These are phyloP conservation scores for Capreolus pygargus DNA, from an alignment of 2,113 vertebrate species.

Conservation along the genomic window DNA sequence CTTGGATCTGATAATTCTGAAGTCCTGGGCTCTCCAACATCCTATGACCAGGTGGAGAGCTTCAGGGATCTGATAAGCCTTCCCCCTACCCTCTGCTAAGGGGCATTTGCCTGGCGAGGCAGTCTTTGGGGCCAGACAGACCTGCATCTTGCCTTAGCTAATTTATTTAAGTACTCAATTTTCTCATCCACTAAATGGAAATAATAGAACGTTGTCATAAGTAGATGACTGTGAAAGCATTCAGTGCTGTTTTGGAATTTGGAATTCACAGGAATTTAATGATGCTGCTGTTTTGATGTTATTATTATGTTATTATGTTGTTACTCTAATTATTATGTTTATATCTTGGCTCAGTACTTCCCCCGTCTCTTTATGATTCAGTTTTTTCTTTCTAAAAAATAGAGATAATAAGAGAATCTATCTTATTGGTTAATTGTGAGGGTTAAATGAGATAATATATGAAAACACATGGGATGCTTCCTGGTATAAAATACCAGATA, in stretches of 20 bases:
- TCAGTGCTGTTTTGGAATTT: not conserved
- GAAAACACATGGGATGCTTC: not conserved
- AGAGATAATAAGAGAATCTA: not conserved
- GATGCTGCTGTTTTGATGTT: not conserved
- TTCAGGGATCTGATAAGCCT: not conserved
- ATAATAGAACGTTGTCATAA: not conserved
- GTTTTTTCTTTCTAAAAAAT: not conserved
- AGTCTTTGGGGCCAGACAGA: not conserved
- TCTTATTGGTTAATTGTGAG: not conserved
- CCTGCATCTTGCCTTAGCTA: not conserved
- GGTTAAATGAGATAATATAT: not conserved
- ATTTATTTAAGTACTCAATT: not conserved
- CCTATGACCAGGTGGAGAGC: not conserved
- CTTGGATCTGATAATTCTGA: not conserved
- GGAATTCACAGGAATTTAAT: not conserved
- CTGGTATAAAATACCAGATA: not conserved
- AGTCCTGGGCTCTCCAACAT: not conserved
- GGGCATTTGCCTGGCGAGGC: not conserved
- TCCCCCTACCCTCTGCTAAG: not conserved
- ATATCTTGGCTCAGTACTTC: not conserved
- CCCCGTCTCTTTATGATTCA: not conserved
- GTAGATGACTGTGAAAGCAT: not conserved
- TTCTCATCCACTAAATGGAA: not conserved
- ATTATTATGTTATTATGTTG: not conserved
- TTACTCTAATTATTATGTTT: slow-evolving; percentile 11